Base-by-base conservation (phyloP, 2,797 vertebrate genomes). In the Cyprinella venusta region DNA sequence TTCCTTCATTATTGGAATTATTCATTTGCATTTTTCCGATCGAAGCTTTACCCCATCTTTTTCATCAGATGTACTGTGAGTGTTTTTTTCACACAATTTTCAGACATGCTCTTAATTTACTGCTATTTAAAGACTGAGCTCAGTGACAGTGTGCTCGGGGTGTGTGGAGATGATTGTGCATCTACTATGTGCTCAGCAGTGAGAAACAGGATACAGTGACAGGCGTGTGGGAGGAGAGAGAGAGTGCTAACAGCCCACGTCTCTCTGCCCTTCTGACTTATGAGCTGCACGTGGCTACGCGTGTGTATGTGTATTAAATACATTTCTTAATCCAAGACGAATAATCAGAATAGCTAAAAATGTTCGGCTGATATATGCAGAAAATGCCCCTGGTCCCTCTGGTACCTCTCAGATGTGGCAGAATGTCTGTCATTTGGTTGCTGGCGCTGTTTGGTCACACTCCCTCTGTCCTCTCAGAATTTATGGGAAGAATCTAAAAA, bases 191-290 rank as follows among this genome's bases (percentile, higher is more conserved):
- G 84, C 80, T 82, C 76, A 76, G 76, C 81, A 68, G 52, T 79
- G 75, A 81, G 78, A 59, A 81, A 82, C 52, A 38, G 76, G 76
- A 82, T 76, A 19, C 81, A 75, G 67, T 83, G 87, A 86, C 76
- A 82, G 79, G 45, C 40, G 71, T 75, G 67, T 74, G 80, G 76
- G 83, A 68, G 77, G 70, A 42, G 78, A 67, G 86, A 71, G 74
- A 65, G 69, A 48, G 74, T 61, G 65, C 67, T 45, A 69, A 52
- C 68, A 52, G 30, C 79, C 82, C 76, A 86, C 82, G n/a, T 74
- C 45, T 79, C 59, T 70, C 12, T 30, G 45, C 42, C 83, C 71
- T 16, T 38, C 76, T 84, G 81, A 67, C 79, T 69, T 72, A 72
- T 61, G 65, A 83, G 33, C 71, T 13, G n/a, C 86, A 80, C 63